Evolutionary conservation across 2,113 vertebrate genomes (phyloP).

Genomic region (Hipposideros armiger): DNA sequence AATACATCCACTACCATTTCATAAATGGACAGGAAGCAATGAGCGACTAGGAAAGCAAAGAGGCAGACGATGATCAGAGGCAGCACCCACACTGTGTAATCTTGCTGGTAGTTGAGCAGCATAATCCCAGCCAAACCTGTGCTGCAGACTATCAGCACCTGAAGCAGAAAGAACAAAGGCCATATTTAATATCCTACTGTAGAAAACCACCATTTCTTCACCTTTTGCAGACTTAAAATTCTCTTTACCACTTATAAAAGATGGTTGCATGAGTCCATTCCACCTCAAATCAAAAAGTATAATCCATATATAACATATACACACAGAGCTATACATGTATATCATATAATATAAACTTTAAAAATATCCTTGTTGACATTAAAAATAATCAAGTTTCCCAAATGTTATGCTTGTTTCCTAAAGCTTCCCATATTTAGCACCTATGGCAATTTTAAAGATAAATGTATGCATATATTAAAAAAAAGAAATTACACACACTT

Average conservation of each 20-base stretch:
- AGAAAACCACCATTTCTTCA: neutral
- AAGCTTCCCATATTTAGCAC: slow-evolving; percentile 23
- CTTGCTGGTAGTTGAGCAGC: slow-evolving; percentile 96
- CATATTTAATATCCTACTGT: neutral
- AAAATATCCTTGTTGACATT: neutral
- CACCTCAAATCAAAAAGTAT: neutral
- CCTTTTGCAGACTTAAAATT: neutral
- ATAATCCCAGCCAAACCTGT: slow-evolving; percentile 96
- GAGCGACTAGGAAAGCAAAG: slow-evolving; percentile 98
- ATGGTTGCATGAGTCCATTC: neutral
- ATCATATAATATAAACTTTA: neutral
- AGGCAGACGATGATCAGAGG: slow-evolving; percentile 97
- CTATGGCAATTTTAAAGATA: slow-evolving; percentile 47
- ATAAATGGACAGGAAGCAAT: slow-evolving; percentile 99
- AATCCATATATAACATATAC: neutral
- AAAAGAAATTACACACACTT: neutral
- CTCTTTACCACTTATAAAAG: neutral
- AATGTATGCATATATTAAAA: neutral
- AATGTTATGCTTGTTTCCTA: neutral
- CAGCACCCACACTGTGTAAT: slow-evolving; percentile 97
- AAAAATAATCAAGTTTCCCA: slow-evolving; percentile 51
- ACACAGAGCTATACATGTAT: neutral
- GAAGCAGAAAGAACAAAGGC: slow-evolving; percentile 72
- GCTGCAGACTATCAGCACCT: slow-evolving; percentile 96
- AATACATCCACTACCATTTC: slow-evolving; percentile 99